Evolutionary conservation across 2,797 vertebrate genomes (phyloP).

Genomic region (Thaleichthys pacificus): DNA sequence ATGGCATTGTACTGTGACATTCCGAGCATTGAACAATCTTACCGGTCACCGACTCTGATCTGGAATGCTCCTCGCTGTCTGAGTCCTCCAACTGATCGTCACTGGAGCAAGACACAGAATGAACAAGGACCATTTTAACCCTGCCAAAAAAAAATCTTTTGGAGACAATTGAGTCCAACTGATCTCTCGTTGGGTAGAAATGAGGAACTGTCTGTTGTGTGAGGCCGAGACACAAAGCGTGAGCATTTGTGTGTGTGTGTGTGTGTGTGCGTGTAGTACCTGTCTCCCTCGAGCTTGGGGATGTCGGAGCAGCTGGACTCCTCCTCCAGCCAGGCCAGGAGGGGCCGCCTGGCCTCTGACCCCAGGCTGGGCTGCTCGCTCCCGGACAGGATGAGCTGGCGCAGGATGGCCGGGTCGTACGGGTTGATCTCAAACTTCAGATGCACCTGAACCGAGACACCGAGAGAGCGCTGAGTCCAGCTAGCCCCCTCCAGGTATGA

Average conservation of each 20-base stretch:
- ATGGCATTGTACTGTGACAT: background rate
- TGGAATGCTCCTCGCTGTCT: slow-evolving; percentile 98
- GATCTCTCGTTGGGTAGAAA: too few species aligned
- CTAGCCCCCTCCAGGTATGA: background rate
- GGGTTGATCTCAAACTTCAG: slow-evolving; percentile 98
- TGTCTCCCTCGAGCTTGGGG: slow-evolving; percentile 98
- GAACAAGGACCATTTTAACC: background rate
- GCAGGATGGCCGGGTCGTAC: slow-evolving; percentile 93
- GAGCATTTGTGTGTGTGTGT: too few species aligned
- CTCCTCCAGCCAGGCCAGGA: slow-evolving; percentile 94
- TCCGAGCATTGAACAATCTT: slow-evolving; percentile 8
- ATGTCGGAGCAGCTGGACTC: slow-evolving; percentile 96
- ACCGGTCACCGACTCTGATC: slow-evolving; percentile 97
- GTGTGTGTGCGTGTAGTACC: slow-evolving; percentile 68
- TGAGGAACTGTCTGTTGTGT: too few species aligned
- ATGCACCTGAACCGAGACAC: slow-evolving; percentile 81
- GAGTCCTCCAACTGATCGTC: slow-evolving; percentile 98
- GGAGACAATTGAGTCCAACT: background rate
- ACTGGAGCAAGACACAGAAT: slow-evolving; percentile 67
- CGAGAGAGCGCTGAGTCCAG: slow-evolving; percentile 1
- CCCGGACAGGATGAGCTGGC: slow-evolving; percentile 86
- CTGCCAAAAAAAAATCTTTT: too few species aligned
- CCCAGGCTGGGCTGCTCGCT: slow-evolving; percentile 83
- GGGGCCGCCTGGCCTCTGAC: slow-evolving; percentile 89
- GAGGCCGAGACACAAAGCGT: too few species aligned